These are phyloP conservation scores for Sturmia bella DNA, from an alignment of 2,888 invertebrate genomes.

Conservation along the genomic window DNA sequence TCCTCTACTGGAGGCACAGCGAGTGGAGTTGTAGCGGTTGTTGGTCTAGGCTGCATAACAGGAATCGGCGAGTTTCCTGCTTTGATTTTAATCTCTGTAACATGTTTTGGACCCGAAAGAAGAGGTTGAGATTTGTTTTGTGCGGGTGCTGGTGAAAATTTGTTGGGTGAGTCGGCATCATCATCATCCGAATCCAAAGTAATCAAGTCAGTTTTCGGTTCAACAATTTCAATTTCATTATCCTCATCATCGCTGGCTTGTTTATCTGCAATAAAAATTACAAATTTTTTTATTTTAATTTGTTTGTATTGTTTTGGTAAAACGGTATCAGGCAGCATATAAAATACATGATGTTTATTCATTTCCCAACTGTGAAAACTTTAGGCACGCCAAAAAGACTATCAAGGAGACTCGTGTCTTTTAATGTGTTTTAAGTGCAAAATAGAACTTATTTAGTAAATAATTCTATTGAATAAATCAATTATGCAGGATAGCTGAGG, in stretches of 20 bases:
- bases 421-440: too few species aligned
- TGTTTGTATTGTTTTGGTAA: neutral
- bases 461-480: too few species aligned
- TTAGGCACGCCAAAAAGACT: too few species aligned
- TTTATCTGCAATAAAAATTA: constrained; percentile 76
- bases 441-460: too few species aligned
- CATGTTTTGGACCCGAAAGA: constrained; percentile 4
- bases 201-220: constrained; percentile 81
- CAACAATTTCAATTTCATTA: constrained; percentile 81
- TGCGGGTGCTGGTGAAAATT: constrained; percentile 11
- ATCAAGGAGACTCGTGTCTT: too few species aligned
- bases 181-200: constrained; percentile 81
- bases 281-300: constrained; percentile 2
- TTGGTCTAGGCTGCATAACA: neutral
- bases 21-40: neutral
- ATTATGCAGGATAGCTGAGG: too few species aligned
- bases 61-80: constrained; percentile 12
- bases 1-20: constrained; percentile 34
- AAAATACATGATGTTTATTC: too few species aligned
- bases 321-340: too few species aligned
- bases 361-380: too few species aligned
- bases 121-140: constrained; percentile 27
- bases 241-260: constrained; percentile 81
- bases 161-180: constrained; percentile 60
- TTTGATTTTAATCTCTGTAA: constrained; percentile 25